phyloP scores from a whole-genome alignment of 2,113 vertebrate species.

The Orthonyx spaldingii region DNA sequence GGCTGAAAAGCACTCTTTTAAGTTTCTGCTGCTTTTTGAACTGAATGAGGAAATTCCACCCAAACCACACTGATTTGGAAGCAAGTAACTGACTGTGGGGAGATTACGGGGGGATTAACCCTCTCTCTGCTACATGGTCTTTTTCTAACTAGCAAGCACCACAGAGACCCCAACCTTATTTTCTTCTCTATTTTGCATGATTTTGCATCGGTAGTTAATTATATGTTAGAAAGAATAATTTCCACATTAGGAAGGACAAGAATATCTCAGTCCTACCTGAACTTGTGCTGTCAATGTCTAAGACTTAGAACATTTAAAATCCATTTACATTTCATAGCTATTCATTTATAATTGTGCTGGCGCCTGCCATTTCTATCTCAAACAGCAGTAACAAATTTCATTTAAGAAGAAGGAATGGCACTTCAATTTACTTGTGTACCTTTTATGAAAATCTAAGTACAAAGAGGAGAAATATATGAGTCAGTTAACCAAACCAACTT shows the following conservation, averaged over 20 bases:
- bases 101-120: background rate
- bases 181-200: background rate
- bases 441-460: background rate
- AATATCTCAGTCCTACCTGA: background rate
- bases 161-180: background rate
- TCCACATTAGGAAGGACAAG: background rate
- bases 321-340: background rate
- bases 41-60: background rate
- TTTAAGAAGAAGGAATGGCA: background rate
- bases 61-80: background rate
- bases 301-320: background rate
- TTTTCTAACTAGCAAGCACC: background rate
- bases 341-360: background rate
- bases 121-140: background rate
- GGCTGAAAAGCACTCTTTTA: background rate
- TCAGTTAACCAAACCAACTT: background rate
- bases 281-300: background rate
- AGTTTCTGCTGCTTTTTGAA: slow-evolving; percentile 3
- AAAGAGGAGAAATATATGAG: background rate
- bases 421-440: background rate
- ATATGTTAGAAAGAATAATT: background rate
- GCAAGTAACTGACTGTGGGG: background rate
- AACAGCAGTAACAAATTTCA: background rate
- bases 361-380: background rate
- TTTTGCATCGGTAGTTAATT: background rate